These are phyloP conservation scores for Serripes groenlandicus DNA, from an alignment of 2,888 invertebrate genomes.

Conservation along the genomic window DNA sequence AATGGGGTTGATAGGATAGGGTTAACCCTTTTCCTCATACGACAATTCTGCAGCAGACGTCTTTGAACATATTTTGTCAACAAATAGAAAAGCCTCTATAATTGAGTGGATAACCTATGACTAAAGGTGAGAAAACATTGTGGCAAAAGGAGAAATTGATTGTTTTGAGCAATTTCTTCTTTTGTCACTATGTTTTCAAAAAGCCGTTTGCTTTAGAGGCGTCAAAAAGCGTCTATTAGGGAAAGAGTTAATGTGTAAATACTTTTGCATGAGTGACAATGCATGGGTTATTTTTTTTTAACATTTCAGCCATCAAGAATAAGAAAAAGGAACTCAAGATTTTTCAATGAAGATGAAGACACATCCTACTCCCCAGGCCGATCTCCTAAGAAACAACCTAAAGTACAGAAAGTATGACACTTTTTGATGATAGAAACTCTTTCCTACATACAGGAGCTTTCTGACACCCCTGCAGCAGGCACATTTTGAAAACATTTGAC, in stretches of 20 bases:
- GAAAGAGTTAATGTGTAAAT: neutral
- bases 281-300: slow-evolving; percentile 8
- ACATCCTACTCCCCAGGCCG: slow-evolving; percentile 76
- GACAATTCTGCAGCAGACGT: no score
- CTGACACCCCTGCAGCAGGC: neutral
- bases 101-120: no score
- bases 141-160: slow-evolving; percentile 7
- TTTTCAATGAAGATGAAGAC: slow-evolving; percentile 83
- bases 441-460: neutral
- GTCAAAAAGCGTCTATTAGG: neutral
- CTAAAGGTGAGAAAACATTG: neutral
- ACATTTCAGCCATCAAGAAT: slow-evolving; percentile 79
- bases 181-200: neutral
- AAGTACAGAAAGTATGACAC: slow-evolving; percentile 45
- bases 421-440: neutral
- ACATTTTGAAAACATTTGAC: neutral
- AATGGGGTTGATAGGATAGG: no score
- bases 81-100: no score
- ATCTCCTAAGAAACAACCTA: slow-evolving; percentile 68
- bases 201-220: neutral
- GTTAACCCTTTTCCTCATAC: neutral
- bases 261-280: neutral
- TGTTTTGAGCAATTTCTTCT: neutral
- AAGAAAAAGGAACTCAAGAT: slow-evolving; percentile 79
- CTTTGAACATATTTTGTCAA: no score